phyloP scores from a whole-genome alignment of 2,888 invertebrate species.

The Cephus runcator region DNA sequence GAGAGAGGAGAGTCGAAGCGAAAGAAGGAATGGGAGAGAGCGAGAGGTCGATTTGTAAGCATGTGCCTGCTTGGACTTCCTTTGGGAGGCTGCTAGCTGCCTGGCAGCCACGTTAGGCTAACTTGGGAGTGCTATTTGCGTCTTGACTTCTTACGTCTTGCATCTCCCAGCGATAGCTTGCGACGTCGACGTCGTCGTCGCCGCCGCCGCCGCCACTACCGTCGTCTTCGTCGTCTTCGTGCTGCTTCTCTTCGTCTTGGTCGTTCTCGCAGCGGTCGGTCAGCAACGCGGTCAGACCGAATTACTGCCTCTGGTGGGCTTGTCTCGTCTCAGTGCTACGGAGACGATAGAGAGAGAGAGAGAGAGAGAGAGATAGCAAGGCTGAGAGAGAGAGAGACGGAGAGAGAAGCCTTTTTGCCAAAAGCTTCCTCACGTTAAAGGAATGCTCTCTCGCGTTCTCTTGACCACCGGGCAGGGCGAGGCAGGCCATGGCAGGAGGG shows the following conservation, averaged over 20 bases:
- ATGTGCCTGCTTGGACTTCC: conserved; percentile 40
- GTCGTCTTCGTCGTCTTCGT: conserved; percentile 3
- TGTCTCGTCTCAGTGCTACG: not conserved
- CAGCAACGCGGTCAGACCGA: conserved; percentile 48
- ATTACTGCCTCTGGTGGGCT: conserved; percentile 30
- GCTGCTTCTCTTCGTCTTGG: conserved; percentile 22
- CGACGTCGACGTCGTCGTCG: conserved; percentile 21
- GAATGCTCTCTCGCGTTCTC: conserved; percentile 12
- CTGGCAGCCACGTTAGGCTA: conserved; percentile 61
- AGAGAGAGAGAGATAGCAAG: no score
- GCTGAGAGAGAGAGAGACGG: not conserved
- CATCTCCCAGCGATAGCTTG: conserved; percentile 26
- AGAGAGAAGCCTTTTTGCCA: not conserved
- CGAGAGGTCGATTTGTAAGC: conserved; percentile 42
- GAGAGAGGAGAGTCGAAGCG: not conserved
- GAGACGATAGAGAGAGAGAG: not conserved
- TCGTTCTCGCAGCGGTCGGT: conserved; percentile 43
- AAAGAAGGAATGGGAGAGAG: conserved; percentile 25
- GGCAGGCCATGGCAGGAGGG: conserved; percentile 4
- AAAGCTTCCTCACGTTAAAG: conserved; percentile 8
- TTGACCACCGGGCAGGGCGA: conserved; percentile 22
- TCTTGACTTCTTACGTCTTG: conserved; percentile 60
- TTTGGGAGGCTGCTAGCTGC: conserved; percentile 21
- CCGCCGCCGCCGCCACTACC: conserved; percentile 24
- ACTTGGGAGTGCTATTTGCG: conserved; percentile 65